Conservation (phyloP, 1,140 invertebrate genomes). For the Drosophila pseudoobscura region DNA sequence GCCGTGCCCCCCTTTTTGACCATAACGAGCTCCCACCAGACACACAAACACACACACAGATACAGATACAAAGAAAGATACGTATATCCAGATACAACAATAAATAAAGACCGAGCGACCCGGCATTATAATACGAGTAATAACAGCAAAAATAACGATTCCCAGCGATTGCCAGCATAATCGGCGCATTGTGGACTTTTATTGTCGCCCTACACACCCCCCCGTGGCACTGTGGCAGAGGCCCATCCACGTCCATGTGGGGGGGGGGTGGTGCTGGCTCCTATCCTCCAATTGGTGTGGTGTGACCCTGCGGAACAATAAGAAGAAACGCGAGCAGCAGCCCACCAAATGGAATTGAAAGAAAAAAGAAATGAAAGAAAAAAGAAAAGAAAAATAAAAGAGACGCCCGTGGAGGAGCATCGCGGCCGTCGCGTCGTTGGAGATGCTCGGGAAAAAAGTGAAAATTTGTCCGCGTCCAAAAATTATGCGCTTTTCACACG, state of each 20-base stretch:
- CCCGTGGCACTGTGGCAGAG: not conserved
- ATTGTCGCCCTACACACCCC: constrained; percentile 37
- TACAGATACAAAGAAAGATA: no score
- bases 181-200: constrained; percentile 73
- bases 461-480: constrained; percentile 82
- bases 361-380: constrained; percentile 19
- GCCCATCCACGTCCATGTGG: no score
- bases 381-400: constrained; percentile 2
- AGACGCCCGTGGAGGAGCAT: constrained; percentile 1
- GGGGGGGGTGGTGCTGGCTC: not conserved
- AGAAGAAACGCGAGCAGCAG: constrained; percentile 32
- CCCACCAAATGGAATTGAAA: not conserved
- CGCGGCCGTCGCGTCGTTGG: constrained; percentile 11
- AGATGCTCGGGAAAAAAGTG: constrained; percentile 71
- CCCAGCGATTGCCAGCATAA: constrained; percentile 77
- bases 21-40: no score
- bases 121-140: constrained; percentile 44
- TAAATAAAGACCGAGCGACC: constrained; percentile 21
- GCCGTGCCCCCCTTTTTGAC: not conserved
- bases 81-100: not conserved
- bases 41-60: no score
- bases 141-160: constrained; percentile 42
- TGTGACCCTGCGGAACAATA: constrained; percentile 35
- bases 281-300: constrained; percentile 17
- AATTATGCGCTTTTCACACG: constrained; percentile 83